A percentile compares a stretch with the other conserved stretches of the same genome.
Evolutionary conservation across 2,888 invertebrate genomes (phyloP).

Genomic region (Thereva nobilitata): DNA sequence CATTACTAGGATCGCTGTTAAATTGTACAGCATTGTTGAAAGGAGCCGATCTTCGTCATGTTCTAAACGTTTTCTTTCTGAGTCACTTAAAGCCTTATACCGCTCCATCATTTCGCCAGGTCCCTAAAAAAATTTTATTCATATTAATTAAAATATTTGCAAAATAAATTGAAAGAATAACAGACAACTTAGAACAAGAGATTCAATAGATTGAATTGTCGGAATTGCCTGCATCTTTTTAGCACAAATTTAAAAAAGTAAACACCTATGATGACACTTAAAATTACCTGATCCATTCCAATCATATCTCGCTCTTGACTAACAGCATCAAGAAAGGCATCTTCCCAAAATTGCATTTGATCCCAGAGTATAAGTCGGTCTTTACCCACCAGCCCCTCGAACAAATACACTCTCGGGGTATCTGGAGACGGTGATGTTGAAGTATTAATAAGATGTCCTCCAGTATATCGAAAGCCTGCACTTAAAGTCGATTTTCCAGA

Average conservation of each 20-base stretch:
- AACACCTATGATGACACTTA: no score
- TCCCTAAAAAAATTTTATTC: slow-evolving; percentile 61
- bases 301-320: slow-evolving; percentile 97
- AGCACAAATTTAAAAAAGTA: no score
- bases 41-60: slow-evolving; percentile 96
- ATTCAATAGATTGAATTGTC: no score
- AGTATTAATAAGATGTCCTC: slow-evolving; percentile 82
- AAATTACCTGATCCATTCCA: slow-evolving; percentile 95
- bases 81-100: slow-evolving; percentile 90
- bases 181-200: no score
- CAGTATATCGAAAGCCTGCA: slow-evolving; percentile 83
- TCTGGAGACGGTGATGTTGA: slow-evolving; percentile 90
- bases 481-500: slow-evolving; percentile 89
- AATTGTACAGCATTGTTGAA: slow-evolving; percentile 93
- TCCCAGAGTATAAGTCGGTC: slow-evolving; percentile 88
- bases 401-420: slow-evolving; percentile 85
- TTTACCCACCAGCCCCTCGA: slow-evolving; percentile 78
- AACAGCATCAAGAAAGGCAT: slow-evolving; percentile 97
- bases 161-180: no score
- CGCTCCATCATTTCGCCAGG: slow-evolving; percentile 99
- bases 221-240: no score
- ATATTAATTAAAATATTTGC: no score
- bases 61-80: slow-evolving; percentile 90
- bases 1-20: slow-evolving; percentile 95
- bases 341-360: slow-evolving; percentile 99